Evolutionary conservation across 2,888 invertebrate species (phyloP), one percentile per base, ranked within the genome.

Genomic region (Galerucella nymphaeae): DNA sequence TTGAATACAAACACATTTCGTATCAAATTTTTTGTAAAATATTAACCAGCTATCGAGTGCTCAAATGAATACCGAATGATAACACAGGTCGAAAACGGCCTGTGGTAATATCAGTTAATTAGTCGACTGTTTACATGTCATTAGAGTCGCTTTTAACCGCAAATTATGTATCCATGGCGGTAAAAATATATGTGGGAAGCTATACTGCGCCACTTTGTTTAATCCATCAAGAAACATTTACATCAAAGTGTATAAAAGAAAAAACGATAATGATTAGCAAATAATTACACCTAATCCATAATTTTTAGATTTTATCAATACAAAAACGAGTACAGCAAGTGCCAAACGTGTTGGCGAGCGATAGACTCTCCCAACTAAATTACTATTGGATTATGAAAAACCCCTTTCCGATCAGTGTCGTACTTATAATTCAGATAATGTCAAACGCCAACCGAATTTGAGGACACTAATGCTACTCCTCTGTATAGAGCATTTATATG

Each of bases 91-190:
- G 59, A 73, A 63, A 74, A 68, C 69, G 69, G 75, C 71, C 75
- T 74, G 73, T 75, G 66, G 77, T 73, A 58, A 76, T 81, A 80
- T 81, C 80, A 80, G 80, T 80, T 82, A 82, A 82, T 82, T 81
- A 82, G 80, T 82, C 80, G 79, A 80, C 80, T 82, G 81, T 81
- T 82, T 81, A 79, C 82, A 81, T 81, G 81, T 81, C 82, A 79
- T 82, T 82, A 82, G 77, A 75, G 76, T 73, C 70, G 74, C 79
- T 77, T 72, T 79, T 75, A 77, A 72, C 76, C 71, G 72, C 76
- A 71, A 77, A 74, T 77, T 78, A 78, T 78, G 75, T 71, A 71
- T 69, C 66, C 69, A 72, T 41, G 42, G 16, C 11, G 61, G 42
- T 41, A 14, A 18, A 9, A 8, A 53, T 18, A 16, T 50, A 50